A percentile compares a stretch with the other conserved stretches of the same genome.
Conservation (phyloP, 2,113 vertebrate genomes). For the Shinisaurus crocodilurus region DNA sequence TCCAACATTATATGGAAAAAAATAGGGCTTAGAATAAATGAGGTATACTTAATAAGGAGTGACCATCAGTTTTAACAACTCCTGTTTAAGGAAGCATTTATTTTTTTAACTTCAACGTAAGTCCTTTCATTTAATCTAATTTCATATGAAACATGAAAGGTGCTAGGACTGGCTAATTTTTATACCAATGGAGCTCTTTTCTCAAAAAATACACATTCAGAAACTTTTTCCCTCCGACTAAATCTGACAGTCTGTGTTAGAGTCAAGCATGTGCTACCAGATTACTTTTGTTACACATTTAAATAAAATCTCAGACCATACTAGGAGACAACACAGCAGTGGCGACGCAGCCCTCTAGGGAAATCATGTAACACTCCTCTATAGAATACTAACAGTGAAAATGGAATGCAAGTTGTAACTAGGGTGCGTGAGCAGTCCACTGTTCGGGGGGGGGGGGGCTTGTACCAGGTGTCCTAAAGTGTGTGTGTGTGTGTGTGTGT, state of each 20-base stretch:
- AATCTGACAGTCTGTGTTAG: constrained; percentile 39
- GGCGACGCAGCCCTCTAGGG: constrained; percentile 32
- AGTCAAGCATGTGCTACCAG: constrained; percentile 17
- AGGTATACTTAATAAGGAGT: constrained; percentile 48
- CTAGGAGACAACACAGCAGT: constrained; percentile 14
- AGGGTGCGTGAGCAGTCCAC: too few relatives aligned
- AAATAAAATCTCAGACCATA: constrained; percentile 23
- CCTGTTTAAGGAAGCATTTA: constrained; percentile 24
- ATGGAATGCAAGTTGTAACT: constrained; percentile 2
- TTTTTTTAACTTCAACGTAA: constrained; percentile 28
- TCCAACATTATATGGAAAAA: constrained; percentile 15
- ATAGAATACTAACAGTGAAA: constrained; percentile 41
- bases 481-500: too few relatives aligned
- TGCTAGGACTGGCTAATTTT: background rate
- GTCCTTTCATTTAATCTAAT: constrained; percentile 31
- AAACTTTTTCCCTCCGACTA: constrained; percentile 16
- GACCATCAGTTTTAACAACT: constrained; percentile 39
- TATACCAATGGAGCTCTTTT: constrained; percentile 23
- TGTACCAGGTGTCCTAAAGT: too few relatives aligned
- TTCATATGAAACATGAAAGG: constrained; percentile 25
- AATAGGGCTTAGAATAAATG: constrained; percentile 50
- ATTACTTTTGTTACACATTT: background rate
- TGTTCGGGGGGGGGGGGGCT: too few relatives aligned
- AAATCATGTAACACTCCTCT: constrained; percentile 56
- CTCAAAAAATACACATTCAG: constrained; percentile 27